Conservation (phyloP, 2,888 invertebrate genomes). For the Deilephila elpenor region DNA sequence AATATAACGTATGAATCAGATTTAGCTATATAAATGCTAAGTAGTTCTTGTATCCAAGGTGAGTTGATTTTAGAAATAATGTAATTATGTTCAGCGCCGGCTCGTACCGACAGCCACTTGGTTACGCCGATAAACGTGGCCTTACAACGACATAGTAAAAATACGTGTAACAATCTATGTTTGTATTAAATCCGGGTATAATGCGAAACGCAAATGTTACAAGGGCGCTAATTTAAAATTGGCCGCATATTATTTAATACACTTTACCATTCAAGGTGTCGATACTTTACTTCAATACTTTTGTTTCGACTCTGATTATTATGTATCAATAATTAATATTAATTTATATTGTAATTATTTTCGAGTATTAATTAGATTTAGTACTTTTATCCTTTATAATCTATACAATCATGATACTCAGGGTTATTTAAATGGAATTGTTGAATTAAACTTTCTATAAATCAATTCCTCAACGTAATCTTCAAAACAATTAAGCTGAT, state of each 20-base stretch:
- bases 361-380: too few relatives aligned
- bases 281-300: too few relatives aligned
- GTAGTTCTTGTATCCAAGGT: constrained; percentile 24
- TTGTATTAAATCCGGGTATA: constrained; percentile 22
- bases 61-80: constrained; percentile 5
- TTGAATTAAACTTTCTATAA: too few relatives aligned
- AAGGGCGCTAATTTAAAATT: constrained; percentile 12
- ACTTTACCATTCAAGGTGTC: too few relatives aligned
- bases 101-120: not conserved
- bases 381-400: too few relatives aligned
- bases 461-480: too few relatives aligned
- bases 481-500: too few relatives aligned
- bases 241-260: not conserved
- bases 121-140: constrained; percentile 13
- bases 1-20: not conserved
- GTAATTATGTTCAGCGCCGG: constrained; percentile 4
- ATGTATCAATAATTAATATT: too few relatives aligned
- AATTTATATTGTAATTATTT: too few relatives aligned
- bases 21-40: not conserved
- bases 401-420: too few relatives aligned
- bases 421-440: too few relatives aligned
- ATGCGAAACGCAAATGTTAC: constrained; percentile 1
- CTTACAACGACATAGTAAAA: not conserved
- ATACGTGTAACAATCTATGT: constrained; percentile 2
- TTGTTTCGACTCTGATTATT: too few relatives aligned